phyloP scores from a whole-genome alignment of 2,888 invertebrate species.

The Dascillus cervinus region DNA sequence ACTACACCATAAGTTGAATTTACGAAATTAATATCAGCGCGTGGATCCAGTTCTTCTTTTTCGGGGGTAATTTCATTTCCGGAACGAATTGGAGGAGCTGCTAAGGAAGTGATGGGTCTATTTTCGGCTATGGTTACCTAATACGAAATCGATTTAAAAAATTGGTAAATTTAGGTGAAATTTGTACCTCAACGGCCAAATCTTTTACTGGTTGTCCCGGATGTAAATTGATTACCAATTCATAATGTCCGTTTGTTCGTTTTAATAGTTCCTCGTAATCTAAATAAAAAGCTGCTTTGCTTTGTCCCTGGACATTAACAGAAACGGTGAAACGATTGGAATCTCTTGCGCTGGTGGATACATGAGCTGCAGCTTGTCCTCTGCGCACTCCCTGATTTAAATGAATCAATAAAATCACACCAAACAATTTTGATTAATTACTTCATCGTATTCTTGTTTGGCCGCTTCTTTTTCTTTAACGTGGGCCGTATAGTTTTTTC shows the following conservation, averaged over 20 bases:
- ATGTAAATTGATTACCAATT: conserved; percentile 60
- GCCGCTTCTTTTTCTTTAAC: not conserved
- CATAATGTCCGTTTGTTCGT: conserved; percentile 57
- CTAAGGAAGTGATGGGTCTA: conserved; percentile 50
- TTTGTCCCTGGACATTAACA: conserved; percentile 56
- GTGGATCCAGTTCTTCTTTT: conserved; percentile 40
- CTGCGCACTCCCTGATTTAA: not conserved
- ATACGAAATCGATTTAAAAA: conserved; percentile 5
- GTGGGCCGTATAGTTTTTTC: not conserved
- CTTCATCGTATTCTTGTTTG: too few species aligned
- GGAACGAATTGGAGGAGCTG: conserved; percentile 56
- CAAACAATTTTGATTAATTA: too few species aligned
- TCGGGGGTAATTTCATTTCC: conserved; percentile 56
- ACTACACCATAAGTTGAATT: conserved; percentile 35
- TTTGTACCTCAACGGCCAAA: conserved; percentile 47
- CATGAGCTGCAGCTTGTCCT: conserved; percentile 47
- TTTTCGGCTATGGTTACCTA: conserved; percentile 56
- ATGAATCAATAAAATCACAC: not conserved
- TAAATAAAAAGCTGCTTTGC: conserved; percentile 59
- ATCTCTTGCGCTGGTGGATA: conserved; percentile 56
- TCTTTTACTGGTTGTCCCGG: conserved; percentile 60
- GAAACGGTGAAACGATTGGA: conserved; percentile 62
- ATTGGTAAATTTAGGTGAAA: not conserved
- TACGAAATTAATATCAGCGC: conserved; percentile 26
- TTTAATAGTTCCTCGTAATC: conserved; percentile 65